A percentile compares a stretch with the other conserved stretches of the same genome.
Evolutionary conservation across 1,140 invertebrate genomes (phyloP).

Genomic region (Drosophila lacertosa): DNA sequence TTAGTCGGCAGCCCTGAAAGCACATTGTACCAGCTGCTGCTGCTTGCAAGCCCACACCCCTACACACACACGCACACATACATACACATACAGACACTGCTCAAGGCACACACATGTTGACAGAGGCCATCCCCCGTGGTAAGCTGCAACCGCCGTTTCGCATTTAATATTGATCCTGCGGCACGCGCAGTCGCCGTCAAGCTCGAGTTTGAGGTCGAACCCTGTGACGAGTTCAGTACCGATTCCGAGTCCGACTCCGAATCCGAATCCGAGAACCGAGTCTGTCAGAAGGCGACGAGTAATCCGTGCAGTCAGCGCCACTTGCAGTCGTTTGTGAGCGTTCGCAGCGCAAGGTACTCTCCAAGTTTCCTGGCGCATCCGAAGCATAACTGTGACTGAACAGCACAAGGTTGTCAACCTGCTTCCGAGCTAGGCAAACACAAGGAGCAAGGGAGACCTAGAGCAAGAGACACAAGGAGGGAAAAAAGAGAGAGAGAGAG

Average conservation of each 20-base stretch:
- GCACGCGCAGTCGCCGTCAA: neutral
- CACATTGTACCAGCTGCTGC: slow-evolving; percentile 27
- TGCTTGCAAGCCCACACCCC: neutral
- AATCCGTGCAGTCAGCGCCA: slow-evolving; percentile 33
- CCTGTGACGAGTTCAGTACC: slow-evolving; percentile 7
- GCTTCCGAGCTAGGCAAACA: slow-evolving; percentile 1
- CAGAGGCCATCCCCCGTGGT: slow-evolving; percentile 12
- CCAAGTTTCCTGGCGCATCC: slow-evolving; percentile 41
- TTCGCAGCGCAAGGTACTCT: slow-evolving; percentile 77
- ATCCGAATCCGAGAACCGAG: slow-evolving; percentile 11
- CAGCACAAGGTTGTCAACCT: slow-evolving; percentile 48
- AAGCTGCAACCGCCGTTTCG: slow-evolving; percentile 16
- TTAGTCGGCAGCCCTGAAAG: slow-evolving; percentile 18
- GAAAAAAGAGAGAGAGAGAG: slow-evolving; percentile 10
- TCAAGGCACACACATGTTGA: neutral
- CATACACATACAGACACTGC: neutral
- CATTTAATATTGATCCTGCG: slow-evolving; percentile 32
- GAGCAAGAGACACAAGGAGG: slow-evolving; percentile 8
- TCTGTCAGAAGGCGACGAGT: slow-evolving; percentile 46
- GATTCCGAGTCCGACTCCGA: slow-evolving; percentile 16
- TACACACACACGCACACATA: neutral
- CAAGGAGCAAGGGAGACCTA: slow-evolving; percentile 7
- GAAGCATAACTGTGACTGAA: slow-evolving; percentile 46
- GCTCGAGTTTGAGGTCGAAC: slow-evolving; percentile 21
- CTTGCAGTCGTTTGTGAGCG: slow-evolving; percentile 79